Evolutionary conservation across 2,888 invertebrate species (phyloP).

Genomic region (Cryptosula pallasiana): DNA sequence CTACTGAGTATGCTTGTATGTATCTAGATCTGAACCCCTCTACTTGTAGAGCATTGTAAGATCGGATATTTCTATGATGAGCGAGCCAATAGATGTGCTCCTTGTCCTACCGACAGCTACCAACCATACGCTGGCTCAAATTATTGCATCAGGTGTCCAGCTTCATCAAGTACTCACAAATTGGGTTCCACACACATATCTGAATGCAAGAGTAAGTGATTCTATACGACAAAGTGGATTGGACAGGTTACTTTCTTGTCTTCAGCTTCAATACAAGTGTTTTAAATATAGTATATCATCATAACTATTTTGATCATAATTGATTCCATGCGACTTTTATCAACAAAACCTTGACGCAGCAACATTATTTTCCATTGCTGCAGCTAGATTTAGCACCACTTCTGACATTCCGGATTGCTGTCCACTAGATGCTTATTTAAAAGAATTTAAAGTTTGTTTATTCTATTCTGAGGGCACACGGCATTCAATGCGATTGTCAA

Average conservation of each 20-base stretch:
- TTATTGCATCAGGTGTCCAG: conserved; percentile 52
- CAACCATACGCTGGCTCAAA: conserved; percentile 48
- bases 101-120: conserved; percentile 49
- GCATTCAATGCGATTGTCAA: too few relatives aligned
- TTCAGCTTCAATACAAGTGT: not conserved
- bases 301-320: too few relatives aligned
- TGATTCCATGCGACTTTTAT: too few relatives aligned
- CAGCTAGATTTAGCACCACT: too few relatives aligned
- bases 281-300: not conserved
- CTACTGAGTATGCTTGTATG: too few relatives aligned
- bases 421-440: too few relatives aligned
- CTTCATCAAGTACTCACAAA: conserved; percentile 52
- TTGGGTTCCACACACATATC: conserved; percentile 48
- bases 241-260: not conserved
- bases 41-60: conserved; percentile 44
- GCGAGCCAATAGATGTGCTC: conserved; percentile 35
- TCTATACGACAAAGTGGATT: not conserved
- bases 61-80: conserved; percentile 49
- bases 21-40: too few relatives aligned
- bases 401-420: too few relatives aligned
- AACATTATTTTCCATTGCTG: too few relatives aligned
- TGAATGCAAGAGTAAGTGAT: conserved; percentile 52
- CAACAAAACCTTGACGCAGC: too few relatives aligned
- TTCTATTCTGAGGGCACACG: too few relatives aligned
- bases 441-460: too few relatives aligned